A percentile compares a stretch with the other conserved stretches of the same genome.
Conservation (phyloP, 1,140 invertebrate genomes). For the Drosophila pectinifera region DNA sequence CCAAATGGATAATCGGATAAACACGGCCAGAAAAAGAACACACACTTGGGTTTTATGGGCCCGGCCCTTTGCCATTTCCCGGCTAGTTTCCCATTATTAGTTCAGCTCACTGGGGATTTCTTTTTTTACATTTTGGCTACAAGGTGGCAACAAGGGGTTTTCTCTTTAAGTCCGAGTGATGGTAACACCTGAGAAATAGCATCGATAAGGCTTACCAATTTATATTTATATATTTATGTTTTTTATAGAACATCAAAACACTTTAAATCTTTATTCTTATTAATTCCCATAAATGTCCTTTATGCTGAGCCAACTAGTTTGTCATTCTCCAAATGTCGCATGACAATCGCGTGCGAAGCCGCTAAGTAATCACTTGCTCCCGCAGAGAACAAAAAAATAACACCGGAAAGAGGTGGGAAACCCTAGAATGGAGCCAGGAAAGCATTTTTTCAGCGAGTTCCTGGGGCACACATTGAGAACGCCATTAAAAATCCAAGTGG, state of each 20-base stretch:
- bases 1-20: conserved; percentile 29
- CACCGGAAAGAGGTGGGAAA: background rate
- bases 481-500: conserved; percentile 66
- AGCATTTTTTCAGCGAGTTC: conserved; percentile 14
- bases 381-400: conserved; percentile 8
- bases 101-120: conserved; percentile 12
- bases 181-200: background rate
- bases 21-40: conserved; percentile 24
- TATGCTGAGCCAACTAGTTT: conserved; percentile 27
- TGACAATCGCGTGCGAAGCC: conserved; percentile 40
- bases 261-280: accelerated
- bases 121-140: conserved; percentile 5
- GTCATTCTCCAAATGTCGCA: conserved; percentile 51
- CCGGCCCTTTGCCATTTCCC: conserved; percentile 34
- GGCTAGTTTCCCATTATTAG: conserved; percentile 46
- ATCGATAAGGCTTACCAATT: background rate
- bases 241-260: background rate
- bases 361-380: conserved; percentile 63
- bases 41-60: conserved; percentile 49
- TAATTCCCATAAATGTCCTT: background rate
- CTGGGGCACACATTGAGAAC: conserved; percentile 35
- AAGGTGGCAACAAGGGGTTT: conserved; percentile 20
- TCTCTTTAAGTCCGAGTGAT: background rate
- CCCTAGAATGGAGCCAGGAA: background rate
- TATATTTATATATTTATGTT: no score